Conservation (phyloP, 2,113 vertebrate species). For the Bubo bubo region DNA sequence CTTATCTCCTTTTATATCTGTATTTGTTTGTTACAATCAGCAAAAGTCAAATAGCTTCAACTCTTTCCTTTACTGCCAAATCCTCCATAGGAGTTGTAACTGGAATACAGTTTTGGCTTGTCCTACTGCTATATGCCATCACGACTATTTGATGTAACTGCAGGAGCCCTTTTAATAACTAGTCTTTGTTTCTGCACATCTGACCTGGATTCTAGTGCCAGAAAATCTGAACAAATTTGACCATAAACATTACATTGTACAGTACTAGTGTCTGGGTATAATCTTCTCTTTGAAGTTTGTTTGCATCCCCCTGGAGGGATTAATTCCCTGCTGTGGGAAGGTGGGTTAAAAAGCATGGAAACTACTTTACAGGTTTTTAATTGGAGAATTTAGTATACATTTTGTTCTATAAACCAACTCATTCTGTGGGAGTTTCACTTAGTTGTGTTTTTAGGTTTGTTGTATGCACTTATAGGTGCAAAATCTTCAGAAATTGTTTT, state of each 20-base stretch:
- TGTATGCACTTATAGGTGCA: slow-evolving; percentile 33
- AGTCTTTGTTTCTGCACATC: slow-evolving; percentile 65
- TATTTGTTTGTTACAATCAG: neutral
- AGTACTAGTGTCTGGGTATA: slow-evolving; percentile 77
- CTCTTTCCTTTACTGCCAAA: neutral
- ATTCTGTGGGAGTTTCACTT: slow-evolving; percentile 68
- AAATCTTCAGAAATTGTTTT: slow-evolving; percentile 6
- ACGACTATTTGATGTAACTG: slow-evolving; percentile 46
- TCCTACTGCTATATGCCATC: slow-evolving; percentile 50
- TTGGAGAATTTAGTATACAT: slow-evolving; percentile 76
- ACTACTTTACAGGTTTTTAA: slow-evolving; percentile 78
- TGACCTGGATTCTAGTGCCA: slow-evolving; percentile 70
- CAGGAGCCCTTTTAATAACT: slow-evolving; percentile 67
- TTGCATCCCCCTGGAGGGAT: slow-evolving; percentile 76
- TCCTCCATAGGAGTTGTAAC: neutral
- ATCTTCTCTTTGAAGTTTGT: slow-evolving; percentile 81
- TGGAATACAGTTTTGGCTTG: slow-evolving; percentile 17
- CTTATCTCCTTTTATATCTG: neutral
- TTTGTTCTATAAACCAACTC: slow-evolving; percentile 73
- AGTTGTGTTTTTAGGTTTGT: slow-evolving; percentile 43
- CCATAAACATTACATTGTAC: slow-evolving; percentile 72
- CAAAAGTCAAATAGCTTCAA: neutral
- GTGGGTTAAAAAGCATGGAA: slow-evolving; percentile 77
- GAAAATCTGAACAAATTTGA: slow-evolving; percentile 71
- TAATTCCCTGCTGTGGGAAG: slow-evolving; percentile 80